phyloP scores from a whole-genome alignment of 2,888 invertebrate species.

The Amphimallon solstitiale region DNA sequence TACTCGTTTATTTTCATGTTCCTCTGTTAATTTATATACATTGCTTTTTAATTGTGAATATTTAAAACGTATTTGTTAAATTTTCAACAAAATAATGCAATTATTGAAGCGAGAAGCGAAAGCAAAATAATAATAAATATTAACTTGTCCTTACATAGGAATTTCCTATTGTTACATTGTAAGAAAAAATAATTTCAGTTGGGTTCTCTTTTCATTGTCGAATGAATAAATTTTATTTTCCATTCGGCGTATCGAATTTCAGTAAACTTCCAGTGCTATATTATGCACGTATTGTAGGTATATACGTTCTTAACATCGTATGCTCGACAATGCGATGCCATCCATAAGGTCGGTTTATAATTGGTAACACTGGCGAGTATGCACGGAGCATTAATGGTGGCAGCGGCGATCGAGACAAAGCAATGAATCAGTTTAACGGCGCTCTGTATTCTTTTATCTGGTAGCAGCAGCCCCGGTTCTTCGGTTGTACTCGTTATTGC shows the following conservation, averaged over 20 bases:
- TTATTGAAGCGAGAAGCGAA: too few relatives aligned
- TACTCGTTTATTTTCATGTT: too few relatives aligned
- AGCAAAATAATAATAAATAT: too few relatives aligned
- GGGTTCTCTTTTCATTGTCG: too few relatives aligned
- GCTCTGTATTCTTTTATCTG: conserved; percentile 58
- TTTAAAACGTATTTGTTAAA: too few relatives aligned
- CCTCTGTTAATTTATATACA: too few relatives aligned
- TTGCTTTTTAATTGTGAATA: too few relatives aligned
- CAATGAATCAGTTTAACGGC: conserved; percentile 59
- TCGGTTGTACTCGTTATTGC: conserved; percentile 56
- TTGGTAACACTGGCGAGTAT: conserved; percentile 58
- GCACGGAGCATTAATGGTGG: conserved; percentile 58
- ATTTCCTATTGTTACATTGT: too few relatives aligned
- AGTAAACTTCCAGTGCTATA: conserved; percentile 8
- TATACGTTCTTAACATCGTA: conserved; percentile 25
- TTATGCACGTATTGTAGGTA: too few relatives aligned
- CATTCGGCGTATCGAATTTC: conserved; percentile 23
- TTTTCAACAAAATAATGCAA: too few relatives aligned
- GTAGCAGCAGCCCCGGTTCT: conserved; percentile 55
- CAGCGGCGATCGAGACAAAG: conserved; percentile 52
- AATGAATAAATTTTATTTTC: conserved; percentile 24
- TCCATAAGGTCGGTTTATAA: conserved; percentile 57
- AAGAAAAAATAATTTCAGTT: too few relatives aligned
- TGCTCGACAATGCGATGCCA: conserved; percentile 39
- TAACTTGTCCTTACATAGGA: too few relatives aligned